Conservation (phyloP, 2,113 vertebrate species). For the Enhydra lutris region DNA sequence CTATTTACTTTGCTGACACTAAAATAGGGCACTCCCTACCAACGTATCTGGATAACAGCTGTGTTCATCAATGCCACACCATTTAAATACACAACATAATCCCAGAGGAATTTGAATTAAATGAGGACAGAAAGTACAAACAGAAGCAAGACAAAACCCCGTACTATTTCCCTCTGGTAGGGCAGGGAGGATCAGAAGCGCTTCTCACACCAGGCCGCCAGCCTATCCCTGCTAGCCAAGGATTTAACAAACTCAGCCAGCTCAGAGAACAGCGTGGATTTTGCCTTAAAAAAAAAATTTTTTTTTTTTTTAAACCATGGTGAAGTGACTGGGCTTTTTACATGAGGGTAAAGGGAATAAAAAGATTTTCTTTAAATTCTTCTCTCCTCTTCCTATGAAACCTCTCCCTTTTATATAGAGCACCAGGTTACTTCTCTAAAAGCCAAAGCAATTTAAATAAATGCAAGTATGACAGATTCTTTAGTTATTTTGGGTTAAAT, state of each 20-base stretch:
- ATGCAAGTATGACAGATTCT: conserved; percentile 25
- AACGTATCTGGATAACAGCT: background rate
- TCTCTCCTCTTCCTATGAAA: background rate
- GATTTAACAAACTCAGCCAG: conserved; percentile 47
- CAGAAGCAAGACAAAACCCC: background rate
- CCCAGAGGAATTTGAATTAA: conserved; percentile 27
- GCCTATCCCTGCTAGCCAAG: conserved; percentile 5
- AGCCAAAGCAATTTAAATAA: conserved; percentile 57
- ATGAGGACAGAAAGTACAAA: conserved; percentile 22
- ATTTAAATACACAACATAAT: conserved; percentile 23
- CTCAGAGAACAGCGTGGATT: conserved; percentile 44
- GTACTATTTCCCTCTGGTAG: background rate
- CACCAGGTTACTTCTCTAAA: background rate
- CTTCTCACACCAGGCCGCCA: background rate
- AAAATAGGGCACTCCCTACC: background rate
- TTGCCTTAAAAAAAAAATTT: conserved; percentile 3
- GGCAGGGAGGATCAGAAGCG: conserved; percentile 36
- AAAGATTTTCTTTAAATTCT: conserved; percentile 58
- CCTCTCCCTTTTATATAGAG: background rate
- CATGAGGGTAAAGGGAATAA: conserved; percentile 45
- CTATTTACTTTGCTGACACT: conserved; percentile 3
- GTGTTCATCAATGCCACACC: background rate
- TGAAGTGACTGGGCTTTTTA: conserved; percentile 40
- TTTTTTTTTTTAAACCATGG: background rate
- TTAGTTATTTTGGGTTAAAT: conserved; percentile 6